Evolutionary conservation across 2,113 vertebrate genomes (phyloP).

Genomic region (Falcunculus frontatus): DNA sequence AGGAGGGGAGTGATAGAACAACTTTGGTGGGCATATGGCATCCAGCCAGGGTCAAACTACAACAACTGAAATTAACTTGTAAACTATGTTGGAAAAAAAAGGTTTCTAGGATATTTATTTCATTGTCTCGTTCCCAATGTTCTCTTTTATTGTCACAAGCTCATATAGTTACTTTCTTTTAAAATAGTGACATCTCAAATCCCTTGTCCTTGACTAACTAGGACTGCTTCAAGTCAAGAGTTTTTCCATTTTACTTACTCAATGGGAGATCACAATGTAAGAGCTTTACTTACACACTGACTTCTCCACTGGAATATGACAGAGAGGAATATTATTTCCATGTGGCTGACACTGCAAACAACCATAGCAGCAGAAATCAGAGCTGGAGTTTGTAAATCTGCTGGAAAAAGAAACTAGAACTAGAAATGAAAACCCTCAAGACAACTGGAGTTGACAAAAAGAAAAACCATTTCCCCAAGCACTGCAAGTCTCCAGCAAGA

Average conservation of each 20-base stretch:
- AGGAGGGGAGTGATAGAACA: background rate
- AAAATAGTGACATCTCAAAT: background rate
- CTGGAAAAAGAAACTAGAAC: background rate
- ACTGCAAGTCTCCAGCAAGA: background rate
- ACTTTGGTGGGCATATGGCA: background rate
- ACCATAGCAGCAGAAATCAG: background rate
- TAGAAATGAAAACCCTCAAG: background rate
- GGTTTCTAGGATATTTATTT: background rate
- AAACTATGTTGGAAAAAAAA: background rate
- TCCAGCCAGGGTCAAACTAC: background rate
- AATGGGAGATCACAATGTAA: background rate
- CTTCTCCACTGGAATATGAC: background rate
- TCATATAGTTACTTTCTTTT: background rate
- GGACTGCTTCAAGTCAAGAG: background rate
- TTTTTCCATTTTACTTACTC: background rate
- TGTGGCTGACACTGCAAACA: background rate
- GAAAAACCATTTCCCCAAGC: background rate
- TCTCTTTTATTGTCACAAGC: background rate
- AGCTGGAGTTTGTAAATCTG: background rate
- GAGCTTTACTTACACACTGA: background rate
- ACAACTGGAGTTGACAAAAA: background rate
- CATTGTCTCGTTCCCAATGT: background rate
- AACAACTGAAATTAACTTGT: background rate
- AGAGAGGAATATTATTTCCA: background rate
- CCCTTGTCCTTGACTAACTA: background rate